Evolutionary conservation across 2,797 vertebrate genomes (phyloP).

Genomic region (Poecilia wingei): DNA sequence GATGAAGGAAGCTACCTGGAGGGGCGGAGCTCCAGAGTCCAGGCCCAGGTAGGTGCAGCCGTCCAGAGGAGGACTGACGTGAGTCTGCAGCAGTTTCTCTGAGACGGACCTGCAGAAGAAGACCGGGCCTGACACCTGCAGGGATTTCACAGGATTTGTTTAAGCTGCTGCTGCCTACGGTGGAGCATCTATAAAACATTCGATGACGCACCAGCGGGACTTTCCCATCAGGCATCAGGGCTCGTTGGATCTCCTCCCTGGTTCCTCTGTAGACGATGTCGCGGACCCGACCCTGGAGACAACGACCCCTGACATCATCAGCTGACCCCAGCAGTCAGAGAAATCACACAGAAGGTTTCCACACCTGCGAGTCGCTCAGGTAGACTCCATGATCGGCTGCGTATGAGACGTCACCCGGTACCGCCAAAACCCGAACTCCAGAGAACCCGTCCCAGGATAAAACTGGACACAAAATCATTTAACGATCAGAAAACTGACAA

Average conservation of each 20-base stretch:
- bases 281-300: conserved; percentile 81
- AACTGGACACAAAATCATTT: conserved; percentile 30
- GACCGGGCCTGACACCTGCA: conserved; percentile 90
- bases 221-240: conserved; percentile 80
- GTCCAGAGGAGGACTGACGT: conserved; percentile 88
- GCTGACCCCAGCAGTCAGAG: background rate
- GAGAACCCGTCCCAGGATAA: conserved; percentile 85
- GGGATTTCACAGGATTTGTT: background rate
- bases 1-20: conserved; percentile 82
- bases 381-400: conserved; percentile 91
- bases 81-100: conserved; percentile 89
- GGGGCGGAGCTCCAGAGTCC: conserved; percentile 90
- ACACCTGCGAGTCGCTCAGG: conserved; percentile 83
- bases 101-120: conserved; percentile 90
- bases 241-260: conserved; percentile 79
- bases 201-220: conserved; percentile 85
- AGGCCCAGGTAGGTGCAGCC: conserved; percentile 96
- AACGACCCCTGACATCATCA: background rate
- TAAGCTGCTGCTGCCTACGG: background rate
- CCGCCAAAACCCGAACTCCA: conserved; percentile 87
- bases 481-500: background rate
- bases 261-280: conserved; percentile 90
- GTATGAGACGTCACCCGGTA: conserved; percentile 85
- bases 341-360: too few species aligned
- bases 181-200: conserved; percentile 1